Percentiles rank a stretch among this genome's conserved stretches.
Conservation (phyloP, 2,797 vertebrate genomes). For the Enteromius radiatus region DNA sequence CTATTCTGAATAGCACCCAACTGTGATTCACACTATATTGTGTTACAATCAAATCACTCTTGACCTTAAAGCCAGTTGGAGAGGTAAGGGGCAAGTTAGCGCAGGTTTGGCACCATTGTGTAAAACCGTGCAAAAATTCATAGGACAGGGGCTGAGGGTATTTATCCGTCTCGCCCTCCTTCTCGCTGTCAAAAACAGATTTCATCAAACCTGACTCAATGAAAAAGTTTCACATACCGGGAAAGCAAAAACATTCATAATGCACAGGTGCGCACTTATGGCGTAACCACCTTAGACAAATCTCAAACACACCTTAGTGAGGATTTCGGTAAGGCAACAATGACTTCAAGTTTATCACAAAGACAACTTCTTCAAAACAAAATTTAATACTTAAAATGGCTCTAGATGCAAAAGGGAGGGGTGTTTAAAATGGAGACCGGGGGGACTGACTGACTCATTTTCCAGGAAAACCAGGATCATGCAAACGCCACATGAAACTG, state of each 20-base stretch:
- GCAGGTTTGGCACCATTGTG: slow-evolving; percentile 29
- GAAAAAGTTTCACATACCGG: slow-evolving; percentile 12
- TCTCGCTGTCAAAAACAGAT: slow-evolving; percentile 40
- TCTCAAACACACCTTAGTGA: neutral
- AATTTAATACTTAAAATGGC: neutral
- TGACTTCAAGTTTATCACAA: neutral
- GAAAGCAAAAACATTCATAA: neutral
- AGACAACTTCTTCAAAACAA: neutral
- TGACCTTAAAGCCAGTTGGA: neutral
- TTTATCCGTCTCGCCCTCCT: slow-evolving; percentile 31
- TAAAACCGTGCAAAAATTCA: slow-evolving; percentile 30
- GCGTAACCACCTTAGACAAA: neutral
- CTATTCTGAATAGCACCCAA: neutral
- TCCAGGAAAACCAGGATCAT: slow-evolving; percentile 48
- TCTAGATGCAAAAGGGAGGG: neutral
- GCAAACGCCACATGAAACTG: slow-evolving; percentile 45
- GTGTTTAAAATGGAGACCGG: slow-evolving; percentile 21
- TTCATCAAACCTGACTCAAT: slow-evolving; percentile 23
- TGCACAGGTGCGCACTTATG: slow-evolving; percentile 1
- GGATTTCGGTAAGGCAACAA: neutral
- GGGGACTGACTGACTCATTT: slow-evolving; percentile 6
- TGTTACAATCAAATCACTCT: neutral
- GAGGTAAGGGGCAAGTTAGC: slow-evolving; percentile 14
- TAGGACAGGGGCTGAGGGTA: neutral
- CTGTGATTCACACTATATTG: neutral